phyloP scores from a whole-genome alignment of 1,140 invertebrate genomes.

The Octopus sinensis region DNA sequence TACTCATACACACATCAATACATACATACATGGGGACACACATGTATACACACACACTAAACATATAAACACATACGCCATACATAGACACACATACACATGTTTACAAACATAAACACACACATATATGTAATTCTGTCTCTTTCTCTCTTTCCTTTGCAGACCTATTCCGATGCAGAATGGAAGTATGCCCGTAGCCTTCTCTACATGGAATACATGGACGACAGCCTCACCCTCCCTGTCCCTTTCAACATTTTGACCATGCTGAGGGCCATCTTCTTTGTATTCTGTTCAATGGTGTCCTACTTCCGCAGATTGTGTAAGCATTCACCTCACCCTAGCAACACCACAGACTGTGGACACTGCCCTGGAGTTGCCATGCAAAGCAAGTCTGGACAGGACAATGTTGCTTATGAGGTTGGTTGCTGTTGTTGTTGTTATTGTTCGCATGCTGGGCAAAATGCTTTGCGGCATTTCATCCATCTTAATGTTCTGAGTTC shows the following conservation, averaged over 20 bases:
- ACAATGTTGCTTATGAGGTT: no score
- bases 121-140: background rate
- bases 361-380: no score
- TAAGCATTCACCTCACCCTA: no score
- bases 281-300: background rate
- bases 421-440: no score
- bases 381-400: no score
- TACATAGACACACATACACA: background rate
- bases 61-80: background rate
- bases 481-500: no score
- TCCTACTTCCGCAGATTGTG: background rate
- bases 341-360: no score
- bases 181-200: conserved; percentile 89
- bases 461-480: no score
- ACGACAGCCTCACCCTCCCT: conserved; percentile 79
- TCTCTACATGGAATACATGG: conserved; percentile 91
- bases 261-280: conserved; percentile 73
- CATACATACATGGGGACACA: background rate
- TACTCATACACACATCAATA: background rate
- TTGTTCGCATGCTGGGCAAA: no score
- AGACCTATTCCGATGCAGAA: conserved; percentile 83
- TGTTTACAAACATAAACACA: background rate
- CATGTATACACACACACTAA: background rate
- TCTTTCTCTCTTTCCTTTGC: conserved; percentile 22
- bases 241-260: conserved; percentile 86